These are phyloP conservation scores for Eira barbara DNA, from an alignment of 2,113 vertebrate species.

Conservation along the genomic window DNA sequence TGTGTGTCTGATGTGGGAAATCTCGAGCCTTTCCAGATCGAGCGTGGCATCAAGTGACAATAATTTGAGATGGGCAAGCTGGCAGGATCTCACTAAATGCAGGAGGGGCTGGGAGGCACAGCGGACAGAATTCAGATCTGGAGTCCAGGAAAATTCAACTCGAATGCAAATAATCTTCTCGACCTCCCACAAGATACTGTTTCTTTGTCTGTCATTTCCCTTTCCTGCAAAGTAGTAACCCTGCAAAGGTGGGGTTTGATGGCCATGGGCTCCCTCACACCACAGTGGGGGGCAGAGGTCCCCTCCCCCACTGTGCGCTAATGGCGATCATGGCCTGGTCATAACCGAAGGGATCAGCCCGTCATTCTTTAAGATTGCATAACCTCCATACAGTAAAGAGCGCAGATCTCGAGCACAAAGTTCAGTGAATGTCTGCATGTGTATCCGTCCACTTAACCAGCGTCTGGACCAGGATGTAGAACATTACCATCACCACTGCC, in stretches of 20 bases:
- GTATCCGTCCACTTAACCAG: not conserved
- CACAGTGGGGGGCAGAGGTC: not conserved
- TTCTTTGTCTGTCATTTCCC: not conserved
- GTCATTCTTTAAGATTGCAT: not conserved
- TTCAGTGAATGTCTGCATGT: not conserved
- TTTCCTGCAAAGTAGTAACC: not conserved
- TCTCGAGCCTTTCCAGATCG: not conserved
- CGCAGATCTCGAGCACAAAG: not conserved
- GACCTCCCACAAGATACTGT: accelerated
- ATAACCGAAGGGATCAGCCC: not conserved
- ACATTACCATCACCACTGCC: not conserved
- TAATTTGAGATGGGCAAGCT: not conserved
- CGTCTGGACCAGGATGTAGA: not conserved
- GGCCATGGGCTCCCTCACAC: not conserved
- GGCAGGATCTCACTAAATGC: not conserved
- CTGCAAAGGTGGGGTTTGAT: not conserved
- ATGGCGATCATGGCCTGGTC: not conserved
- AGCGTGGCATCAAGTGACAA: not conserved
- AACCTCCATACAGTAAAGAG: not conserved
- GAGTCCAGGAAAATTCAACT: not conserved
- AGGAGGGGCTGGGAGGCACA: no score
- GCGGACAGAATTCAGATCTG: not conserved
- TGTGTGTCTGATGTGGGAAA: not conserved
- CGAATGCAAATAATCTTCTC: no score
- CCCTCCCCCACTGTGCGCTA: not conserved